Conservation (phyloP, 2,113 vertebrate species). For the Paraplagusia blochii region DNA sequence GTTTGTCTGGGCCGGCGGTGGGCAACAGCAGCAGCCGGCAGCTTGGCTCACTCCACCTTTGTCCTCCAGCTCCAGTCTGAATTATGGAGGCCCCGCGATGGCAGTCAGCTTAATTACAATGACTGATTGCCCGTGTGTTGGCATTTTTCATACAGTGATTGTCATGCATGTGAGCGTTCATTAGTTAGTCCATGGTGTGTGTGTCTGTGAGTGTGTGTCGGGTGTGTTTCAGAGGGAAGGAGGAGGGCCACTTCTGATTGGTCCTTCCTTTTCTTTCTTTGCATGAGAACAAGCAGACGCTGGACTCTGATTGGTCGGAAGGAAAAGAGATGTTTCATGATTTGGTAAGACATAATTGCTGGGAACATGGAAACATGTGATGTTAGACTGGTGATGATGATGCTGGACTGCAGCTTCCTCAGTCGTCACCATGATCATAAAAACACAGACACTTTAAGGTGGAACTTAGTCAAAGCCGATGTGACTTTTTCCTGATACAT, state of each 20-base stretch:
- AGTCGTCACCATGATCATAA: conserved; percentile 15
- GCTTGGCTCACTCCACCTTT: conserved; percentile 48
- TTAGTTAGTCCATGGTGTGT: not conserved
- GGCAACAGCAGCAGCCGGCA: conserved; percentile 54
- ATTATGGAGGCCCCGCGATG: conserved; percentile 63
- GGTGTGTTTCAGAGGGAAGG: conserved; percentile 46
- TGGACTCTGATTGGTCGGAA: conserved; percentile 62
- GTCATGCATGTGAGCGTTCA: conserved; percentile 26
- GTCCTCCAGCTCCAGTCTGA: conserved; percentile 60
- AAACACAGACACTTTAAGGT: conserved; percentile 9
- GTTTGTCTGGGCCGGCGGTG: conserved; percentile 53
- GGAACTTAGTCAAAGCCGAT: not conserved
- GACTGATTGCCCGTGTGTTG: conserved; percentile 71
- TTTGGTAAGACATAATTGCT: conserved; percentile 58
- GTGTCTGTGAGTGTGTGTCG: conserved; percentile 10
- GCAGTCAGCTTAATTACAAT: conserved; percentile 72
- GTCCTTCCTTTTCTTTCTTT: conserved; percentile 55
- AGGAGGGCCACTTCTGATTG: conserved; percentile 61
- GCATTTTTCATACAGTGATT: conserved; percentile 72
- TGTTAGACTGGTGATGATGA: conserved; percentile 44
- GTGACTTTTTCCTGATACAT: not conserved
- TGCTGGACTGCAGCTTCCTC: conserved; percentile 31
- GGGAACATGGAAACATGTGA: conserved; percentile 64
- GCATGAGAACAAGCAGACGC: conserved; percentile 63
- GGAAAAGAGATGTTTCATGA: conserved; percentile 56